Evolutionary conservation across 2,888 invertebrate species (phyloP).

Genomic region (Vanessa cardui): DNA sequence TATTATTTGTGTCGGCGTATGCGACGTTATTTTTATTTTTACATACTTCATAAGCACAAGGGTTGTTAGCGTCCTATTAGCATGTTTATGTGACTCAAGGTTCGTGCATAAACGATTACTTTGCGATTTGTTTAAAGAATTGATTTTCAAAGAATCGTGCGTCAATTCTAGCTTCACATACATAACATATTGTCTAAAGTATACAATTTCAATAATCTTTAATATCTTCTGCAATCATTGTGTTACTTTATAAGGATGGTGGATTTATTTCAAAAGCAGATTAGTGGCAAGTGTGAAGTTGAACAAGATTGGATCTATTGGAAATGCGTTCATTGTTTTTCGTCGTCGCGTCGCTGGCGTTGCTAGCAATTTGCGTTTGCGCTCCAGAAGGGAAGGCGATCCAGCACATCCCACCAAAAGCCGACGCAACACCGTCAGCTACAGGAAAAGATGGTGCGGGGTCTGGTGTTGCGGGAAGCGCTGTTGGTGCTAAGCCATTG

Average conservation of each 20-base stretch:
- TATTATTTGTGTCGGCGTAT: constrained; percentile 11
- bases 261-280: constrained; percentile 26
- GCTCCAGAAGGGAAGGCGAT: constrained; percentile 69
- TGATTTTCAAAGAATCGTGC: constrained; percentile 56
- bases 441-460: constrained; percentile 68
- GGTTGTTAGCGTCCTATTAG: constrained; percentile 60
- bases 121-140: constrained; percentile 54
- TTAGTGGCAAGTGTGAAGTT: constrained; percentile 36
- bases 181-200: constrained; percentile 56
- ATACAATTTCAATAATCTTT: constrained; percentile 61
- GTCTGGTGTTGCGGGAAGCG: constrained; percentile 74
- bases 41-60: constrained; percentile 53
- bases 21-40: constrained; percentile 42
- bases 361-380: constrained; percentile 70
- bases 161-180: constrained; percentile 62
- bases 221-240: constrained; percentile 66
- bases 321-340: constrained; percentile 75
- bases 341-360: constrained; percentile 72
- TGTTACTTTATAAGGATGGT: constrained; percentile 56
- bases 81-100: constrained; percentile 54
- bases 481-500: constrained; percentile 59
- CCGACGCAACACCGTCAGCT: constrained; percentile 73
- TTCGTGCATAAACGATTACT: constrained; percentile 62
- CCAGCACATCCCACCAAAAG: constrained; percentile 72
- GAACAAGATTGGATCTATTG: constrained; percentile 71